Conservation (phyloP, 64 coral and sea anemone species). For the Porites lutea region DNA sequence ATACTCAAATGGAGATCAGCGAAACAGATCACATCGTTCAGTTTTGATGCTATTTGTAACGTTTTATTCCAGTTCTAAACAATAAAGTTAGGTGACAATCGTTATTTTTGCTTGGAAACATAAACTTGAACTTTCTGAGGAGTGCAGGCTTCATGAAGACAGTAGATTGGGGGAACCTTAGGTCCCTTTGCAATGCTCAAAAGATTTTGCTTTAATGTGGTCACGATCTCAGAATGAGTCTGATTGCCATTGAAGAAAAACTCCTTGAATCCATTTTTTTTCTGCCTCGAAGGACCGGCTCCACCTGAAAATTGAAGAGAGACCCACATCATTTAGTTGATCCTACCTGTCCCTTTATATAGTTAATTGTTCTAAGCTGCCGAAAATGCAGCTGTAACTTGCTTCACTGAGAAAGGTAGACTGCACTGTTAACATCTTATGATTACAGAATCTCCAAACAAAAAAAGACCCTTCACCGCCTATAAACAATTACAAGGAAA, state of each 20-base stretch:
- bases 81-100: no score
- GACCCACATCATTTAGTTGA: not conserved
- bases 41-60: no score
- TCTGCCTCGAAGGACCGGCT: not conserved
- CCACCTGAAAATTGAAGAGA: not conserved
- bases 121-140: not conserved
- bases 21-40: no score
- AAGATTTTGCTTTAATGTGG: not conserved
- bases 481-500: no score
- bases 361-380: no score
- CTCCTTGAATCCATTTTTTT: not conserved
- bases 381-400: no score
- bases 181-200: not conserved
- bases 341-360: no score
- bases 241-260: slow-evolving; percentile 21
- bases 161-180: not conserved
- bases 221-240: not conserved
- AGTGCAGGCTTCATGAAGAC: not conserved
- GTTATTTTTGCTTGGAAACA: not conserved
- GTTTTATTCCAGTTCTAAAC: not conserved
- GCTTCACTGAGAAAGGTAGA: no score
- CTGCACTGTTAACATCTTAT: no score
- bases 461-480: no score
- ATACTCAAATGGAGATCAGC: no score
- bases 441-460: no score